Evolutionary conservation across 1,140 invertebrate species (phyloP).

Genomic region (Diorhabda carinulata): DNA sequence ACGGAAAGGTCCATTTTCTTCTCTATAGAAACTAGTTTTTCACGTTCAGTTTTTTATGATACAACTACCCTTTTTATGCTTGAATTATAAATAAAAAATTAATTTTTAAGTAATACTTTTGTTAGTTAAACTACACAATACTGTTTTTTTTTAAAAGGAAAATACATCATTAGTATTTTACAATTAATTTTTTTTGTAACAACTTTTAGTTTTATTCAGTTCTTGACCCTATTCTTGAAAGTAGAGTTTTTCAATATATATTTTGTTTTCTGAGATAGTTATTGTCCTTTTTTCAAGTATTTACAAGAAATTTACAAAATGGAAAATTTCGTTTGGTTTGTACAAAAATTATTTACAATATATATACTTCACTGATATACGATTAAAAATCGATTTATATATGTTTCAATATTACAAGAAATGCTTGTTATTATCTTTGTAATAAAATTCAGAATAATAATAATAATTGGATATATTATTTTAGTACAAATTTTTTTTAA

Average conservation of each 20-base stretch:
- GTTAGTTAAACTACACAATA: slow-evolving; percentile 7
- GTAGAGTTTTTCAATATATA: neutral
- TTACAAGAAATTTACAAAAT: slow-evolving; percentile 21
- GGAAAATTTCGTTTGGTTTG: slow-evolving; percentile 12
- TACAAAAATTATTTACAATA: slow-evolving; percentile 12
- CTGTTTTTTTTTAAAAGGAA: slow-evolving; percentile 8
- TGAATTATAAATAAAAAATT: slow-evolving; percentile 15
- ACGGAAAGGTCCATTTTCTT: no score
- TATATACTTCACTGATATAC: neutral
- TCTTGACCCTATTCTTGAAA: neutral
- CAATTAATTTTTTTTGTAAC: neutral
- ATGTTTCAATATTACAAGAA: no score
- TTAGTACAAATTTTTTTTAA: neutral
- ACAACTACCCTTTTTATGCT: neutral
- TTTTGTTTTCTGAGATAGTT: neutral
- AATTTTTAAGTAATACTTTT: slow-evolving; percentile 4
- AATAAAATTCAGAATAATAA: no score
- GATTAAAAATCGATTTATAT: no score
- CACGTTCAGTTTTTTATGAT: no score
- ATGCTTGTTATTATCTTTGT: no score
- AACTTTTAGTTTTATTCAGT: slow-evolving; percentile 6
- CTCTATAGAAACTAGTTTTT: no score
- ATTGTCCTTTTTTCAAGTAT: slow-evolving; percentile 8
- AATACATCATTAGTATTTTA: slow-evolving; percentile 8
- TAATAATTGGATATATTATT: no score